These are phyloP conservation scores for Agrotis ipsilon DNA, from an alignment of 2,888 invertebrate genomes.

Conservation along the genomic window DNA sequence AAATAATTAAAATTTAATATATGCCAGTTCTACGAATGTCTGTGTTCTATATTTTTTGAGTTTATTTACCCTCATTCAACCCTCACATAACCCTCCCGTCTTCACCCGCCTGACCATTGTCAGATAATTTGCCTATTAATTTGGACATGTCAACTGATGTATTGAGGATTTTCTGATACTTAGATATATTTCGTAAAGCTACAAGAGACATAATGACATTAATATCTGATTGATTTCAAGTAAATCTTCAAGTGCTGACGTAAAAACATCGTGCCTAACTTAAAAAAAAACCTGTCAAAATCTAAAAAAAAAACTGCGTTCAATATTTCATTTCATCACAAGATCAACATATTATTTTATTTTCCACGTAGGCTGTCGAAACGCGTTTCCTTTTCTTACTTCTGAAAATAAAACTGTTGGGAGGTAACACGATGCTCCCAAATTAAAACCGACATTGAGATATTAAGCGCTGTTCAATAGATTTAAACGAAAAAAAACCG, in stretches of 20 bases:
- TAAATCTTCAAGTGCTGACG: background rate
- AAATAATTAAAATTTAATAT: conserved; percentile 21
- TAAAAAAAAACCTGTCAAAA: background rate
- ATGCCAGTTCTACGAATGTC: conserved; percentile 35
- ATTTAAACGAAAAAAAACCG: conserved; percentile 60
- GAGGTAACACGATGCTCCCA: conserved; percentile 89
- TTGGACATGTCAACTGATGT: conserved; percentile 56
- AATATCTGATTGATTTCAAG: too few relatives aligned
- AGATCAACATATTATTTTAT: conserved; percentile 71
- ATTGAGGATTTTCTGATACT: conserved; percentile 34
- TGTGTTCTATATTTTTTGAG: conserved; percentile 57
- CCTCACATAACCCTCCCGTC: conserved; percentile 60
- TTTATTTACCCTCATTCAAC: conserved; percentile 64
- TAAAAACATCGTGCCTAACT: background rate
- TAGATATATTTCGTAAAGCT: background rate
- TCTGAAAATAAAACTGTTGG: conserved; percentile 87
- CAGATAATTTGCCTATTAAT: conserved; percentile 68
- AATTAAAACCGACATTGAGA: conserved; percentile 91
- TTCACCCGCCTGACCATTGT: conserved; percentile 69
- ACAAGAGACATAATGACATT: background rate
- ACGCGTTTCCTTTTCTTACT: conserved; percentile 81
- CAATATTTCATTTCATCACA: conserved; percentile 70
- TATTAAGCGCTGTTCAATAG: conserved; percentile 86
- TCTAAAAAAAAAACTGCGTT: conserved; percentile 30
- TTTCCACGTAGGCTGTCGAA: conserved; percentile 81